A percentile compares a stretch with the other conserved stretches of the same genome.
Conservation (phyloP, 2,888 invertebrate genomes). For the Stenotaenia linearis region DNA sequence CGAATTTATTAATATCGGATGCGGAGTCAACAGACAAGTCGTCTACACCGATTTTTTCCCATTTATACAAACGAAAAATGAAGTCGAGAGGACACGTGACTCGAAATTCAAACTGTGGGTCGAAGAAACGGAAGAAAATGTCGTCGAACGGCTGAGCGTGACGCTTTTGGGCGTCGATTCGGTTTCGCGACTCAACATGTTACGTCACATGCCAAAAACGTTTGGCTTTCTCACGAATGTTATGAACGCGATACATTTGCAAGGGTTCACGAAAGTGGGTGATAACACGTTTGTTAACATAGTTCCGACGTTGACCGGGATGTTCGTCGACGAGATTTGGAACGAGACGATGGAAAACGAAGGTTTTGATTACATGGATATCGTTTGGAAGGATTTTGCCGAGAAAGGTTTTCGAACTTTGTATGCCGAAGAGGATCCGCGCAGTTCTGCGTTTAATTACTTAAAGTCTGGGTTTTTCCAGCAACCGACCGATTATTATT, state of each 20-base stretch:
- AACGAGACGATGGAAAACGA: constrained; percentile 27
- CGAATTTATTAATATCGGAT: neutral
- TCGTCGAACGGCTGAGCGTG: constrained; percentile 55
- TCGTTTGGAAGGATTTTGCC: constrained; percentile 39
- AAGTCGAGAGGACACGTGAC: neutral
- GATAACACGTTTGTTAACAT: constrained; percentile 44
- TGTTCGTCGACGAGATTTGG: constrained; percentile 39
- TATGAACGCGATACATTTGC: constrained; percentile 64
- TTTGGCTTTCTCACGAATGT: constrained; percentile 57
- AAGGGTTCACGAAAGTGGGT: constrained; percentile 59
- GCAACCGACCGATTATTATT: constrained; percentile 75
- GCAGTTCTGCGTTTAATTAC: constrained; percentile 69
- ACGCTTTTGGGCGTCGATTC: constrained; percentile 78
- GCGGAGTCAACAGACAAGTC: neutral
- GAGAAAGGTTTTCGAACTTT: constrained; percentile 54
- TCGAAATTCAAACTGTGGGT: neutral
- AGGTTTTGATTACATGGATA: constrained; percentile 38
- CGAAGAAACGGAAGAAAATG: neutral
- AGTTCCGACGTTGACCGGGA: constrained; percentile 35
- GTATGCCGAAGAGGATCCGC: constrained; percentile 69
- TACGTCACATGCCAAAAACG: constrained; percentile 69
- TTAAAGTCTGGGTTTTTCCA: constrained; percentile 64
- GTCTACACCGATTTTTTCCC: neutral
- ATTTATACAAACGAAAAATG: neutral
- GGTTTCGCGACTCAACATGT: constrained; percentile 70